A percentile compares a stretch with the other conserved stretches of the same genome.
phyloP scores from a whole-genome alignment of 2,113 vertebrate genomes.

The Calonectris borealis region DNA sequence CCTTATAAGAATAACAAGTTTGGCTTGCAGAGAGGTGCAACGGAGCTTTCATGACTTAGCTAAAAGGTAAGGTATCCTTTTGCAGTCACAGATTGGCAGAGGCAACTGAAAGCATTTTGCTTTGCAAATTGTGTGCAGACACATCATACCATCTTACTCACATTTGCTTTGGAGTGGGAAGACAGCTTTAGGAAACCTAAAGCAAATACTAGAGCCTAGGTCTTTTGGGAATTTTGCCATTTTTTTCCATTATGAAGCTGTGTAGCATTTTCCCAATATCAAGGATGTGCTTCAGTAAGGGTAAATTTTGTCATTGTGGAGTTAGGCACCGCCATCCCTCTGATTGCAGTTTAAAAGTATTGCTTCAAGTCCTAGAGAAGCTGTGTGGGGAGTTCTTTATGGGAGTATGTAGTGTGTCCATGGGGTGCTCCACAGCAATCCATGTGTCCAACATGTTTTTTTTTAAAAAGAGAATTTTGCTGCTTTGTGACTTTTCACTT shows the following conservation, averaged over 20 bases:
- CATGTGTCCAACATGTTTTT: not conserved
- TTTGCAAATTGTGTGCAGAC: not conserved
- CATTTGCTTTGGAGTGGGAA: not conserved
- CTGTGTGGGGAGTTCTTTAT: not conserved
- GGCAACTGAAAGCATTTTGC: not conserved
- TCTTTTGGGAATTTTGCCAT: not conserved
- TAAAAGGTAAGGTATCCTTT: not conserved
- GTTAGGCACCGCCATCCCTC: not conserved
- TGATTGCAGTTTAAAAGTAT: not conserved
- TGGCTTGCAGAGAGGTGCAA: not conserved
- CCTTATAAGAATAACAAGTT: not conserved
- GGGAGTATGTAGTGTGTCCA: rapidly evolving
- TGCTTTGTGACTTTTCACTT: not conserved
- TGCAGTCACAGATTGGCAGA: not conserved
- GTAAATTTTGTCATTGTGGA: not conserved
- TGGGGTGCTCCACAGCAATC: not conserved
- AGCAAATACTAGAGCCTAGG: not conserved
- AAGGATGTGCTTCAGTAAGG: not conserved
- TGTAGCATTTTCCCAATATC: not conserved
- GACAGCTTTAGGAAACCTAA: not conserved
- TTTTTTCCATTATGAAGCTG: not conserved
- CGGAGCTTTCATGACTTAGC: not conserved
- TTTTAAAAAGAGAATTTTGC: not conserved
- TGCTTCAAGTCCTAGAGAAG: not conserved
- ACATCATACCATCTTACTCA: not conserved